Conservation (phyloP, 2,888 invertebrate genomes). For the Gonocerus acuteangulatus region DNA sequence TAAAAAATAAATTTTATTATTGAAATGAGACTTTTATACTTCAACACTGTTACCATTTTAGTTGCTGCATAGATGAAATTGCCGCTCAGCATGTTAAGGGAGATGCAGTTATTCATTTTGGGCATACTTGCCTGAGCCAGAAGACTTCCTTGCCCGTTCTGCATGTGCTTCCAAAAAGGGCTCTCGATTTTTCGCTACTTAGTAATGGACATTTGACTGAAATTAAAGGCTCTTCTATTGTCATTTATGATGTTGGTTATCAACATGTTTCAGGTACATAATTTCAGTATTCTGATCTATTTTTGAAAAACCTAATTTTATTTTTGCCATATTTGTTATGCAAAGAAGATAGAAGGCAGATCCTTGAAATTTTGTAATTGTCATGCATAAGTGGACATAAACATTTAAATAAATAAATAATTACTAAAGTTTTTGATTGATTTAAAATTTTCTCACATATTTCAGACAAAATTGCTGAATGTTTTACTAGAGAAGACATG, state of each 20-base stretch:
- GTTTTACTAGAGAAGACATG: not conserved
- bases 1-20: too few species aligned
- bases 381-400: too few species aligned
- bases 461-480: constrained; percentile 1
- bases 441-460: too few species aligned
- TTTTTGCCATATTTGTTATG: not conserved
- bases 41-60: constrained; percentile 43
- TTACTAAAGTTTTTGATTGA: too few species aligned
- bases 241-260: constrained; percentile 59
- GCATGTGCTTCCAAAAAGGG: constrained; percentile 59
- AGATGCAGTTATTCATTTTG: constrained; percentile 85
- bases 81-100: constrained; percentile 81
- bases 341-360: too few species aligned
- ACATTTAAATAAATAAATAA: too few species aligned
- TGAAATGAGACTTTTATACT: too few species aligned
- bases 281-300: too few species aligned
- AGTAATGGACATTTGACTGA: constrained; percentile 39
- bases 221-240: constrained; percentile 45
- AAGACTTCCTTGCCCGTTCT: constrained; percentile 63
- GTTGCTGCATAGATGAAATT: constrained; percentile 84
- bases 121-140: constrained; percentile 75
- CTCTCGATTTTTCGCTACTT: constrained; percentile 50
- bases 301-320: not conserved
- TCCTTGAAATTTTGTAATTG: too few species aligned
- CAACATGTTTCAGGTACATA: constrained; percentile 36